A percentile compares a stretch with the other conserved stretches of the same genome.
phyloP scores from a whole-genome alignment of 1,140 invertebrate genomes.

The Bombus sibiricus region DNA sequence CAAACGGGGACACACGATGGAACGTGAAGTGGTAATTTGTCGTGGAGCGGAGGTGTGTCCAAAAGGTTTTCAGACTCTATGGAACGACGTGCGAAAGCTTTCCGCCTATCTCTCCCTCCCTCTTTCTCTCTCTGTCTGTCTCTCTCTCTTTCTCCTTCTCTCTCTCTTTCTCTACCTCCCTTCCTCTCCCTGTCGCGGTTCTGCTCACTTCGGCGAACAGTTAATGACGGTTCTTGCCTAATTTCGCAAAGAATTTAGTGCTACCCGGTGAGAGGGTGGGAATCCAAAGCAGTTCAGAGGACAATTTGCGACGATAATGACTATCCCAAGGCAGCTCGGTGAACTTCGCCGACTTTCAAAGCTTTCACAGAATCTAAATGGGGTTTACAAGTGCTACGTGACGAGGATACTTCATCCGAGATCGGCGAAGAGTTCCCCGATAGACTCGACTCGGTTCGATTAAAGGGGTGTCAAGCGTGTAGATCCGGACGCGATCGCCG shows the following conservation, averaged over 20 bases:
- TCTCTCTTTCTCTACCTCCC: too few species aligned
- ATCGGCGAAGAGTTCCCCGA: not conserved
- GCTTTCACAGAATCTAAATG: conserved; percentile 35
- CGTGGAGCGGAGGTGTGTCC: not conserved
- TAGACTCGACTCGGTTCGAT: conserved; percentile 31
- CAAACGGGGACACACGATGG: not conserved
- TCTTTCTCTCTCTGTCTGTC: too few species aligned
- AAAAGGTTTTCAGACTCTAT: not conserved
- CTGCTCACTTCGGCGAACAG: not conserved
- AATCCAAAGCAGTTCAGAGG: conserved; percentile 13
- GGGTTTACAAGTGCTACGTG: conserved; percentile 53
- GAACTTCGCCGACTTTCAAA: conserved; percentile 46
- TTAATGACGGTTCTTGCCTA: conserved; percentile 14
- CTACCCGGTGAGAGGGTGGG: not conserved
- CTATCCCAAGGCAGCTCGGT: conserved; percentile 24
- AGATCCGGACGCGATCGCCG: not conserved
- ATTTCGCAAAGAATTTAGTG: conserved; percentile 25
- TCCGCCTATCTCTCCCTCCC: too few species aligned
- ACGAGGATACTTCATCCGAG: conserved; percentile 25
- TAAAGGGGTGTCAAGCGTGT: conserved; percentile 1
- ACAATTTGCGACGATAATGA: conserved; percentile 50
- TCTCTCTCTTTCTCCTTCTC: too few species aligned
- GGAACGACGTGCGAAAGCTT: not conserved
- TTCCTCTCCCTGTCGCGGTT: too few species aligned
- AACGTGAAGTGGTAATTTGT: not conserved